phyloP scores from a whole-genome alignment of 2,888 invertebrate species.

The Lasioglossum leucozonium region DNA sequence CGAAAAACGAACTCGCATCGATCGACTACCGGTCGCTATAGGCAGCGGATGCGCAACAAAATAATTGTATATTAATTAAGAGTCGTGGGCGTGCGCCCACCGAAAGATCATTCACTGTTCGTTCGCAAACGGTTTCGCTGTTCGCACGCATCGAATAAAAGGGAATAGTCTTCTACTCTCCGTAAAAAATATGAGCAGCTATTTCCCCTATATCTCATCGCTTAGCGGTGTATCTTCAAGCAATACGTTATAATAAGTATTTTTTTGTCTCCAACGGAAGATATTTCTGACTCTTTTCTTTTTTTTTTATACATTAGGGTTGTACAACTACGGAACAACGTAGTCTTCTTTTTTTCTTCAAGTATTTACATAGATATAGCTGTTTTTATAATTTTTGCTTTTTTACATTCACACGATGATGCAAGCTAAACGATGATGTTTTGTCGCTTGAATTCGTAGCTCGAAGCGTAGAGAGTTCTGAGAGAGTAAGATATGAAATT shows the following conservation, averaged over 20 bases:
- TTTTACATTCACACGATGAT: conserved; percentile 52
- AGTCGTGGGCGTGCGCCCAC: not conserved
- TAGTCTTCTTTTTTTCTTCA: conserved; percentile 33
- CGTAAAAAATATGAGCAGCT: conserved; percentile 67
- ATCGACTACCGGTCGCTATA: conserved; percentile 19
- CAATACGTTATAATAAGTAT: conserved; percentile 50
- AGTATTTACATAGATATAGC: conserved; percentile 50
- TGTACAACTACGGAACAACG: conserved; percentile 34
- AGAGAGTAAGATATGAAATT: conserved; percentile 45
- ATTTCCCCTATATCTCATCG: conserved; percentile 48
- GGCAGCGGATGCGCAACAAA: not conserved
- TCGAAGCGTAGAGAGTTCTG: conserved; percentile 28
- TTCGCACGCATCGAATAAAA: conserved; percentile 45
- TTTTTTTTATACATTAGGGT: conserved; percentile 45
- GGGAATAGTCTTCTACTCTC: conserved; percentile 61
- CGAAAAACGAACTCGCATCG: conserved; percentile 5
- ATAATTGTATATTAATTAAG: conserved; percentile 12
- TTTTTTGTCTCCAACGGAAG: conserved; percentile 34
- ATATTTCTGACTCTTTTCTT: conserved; percentile 28
- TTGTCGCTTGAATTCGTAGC: conserved; percentile 23
- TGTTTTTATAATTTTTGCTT: conserved; percentile 15
- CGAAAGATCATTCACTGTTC: conserved; percentile 12
- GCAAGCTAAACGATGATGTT: conserved; percentile 37
- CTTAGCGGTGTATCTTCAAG: conserved; percentile 36
- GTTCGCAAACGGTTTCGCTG: conserved; percentile 8